phyloP scores from a whole-genome alignment of 2,888 invertebrate species.

The Hofmannophila pseudospretella region DNA sequence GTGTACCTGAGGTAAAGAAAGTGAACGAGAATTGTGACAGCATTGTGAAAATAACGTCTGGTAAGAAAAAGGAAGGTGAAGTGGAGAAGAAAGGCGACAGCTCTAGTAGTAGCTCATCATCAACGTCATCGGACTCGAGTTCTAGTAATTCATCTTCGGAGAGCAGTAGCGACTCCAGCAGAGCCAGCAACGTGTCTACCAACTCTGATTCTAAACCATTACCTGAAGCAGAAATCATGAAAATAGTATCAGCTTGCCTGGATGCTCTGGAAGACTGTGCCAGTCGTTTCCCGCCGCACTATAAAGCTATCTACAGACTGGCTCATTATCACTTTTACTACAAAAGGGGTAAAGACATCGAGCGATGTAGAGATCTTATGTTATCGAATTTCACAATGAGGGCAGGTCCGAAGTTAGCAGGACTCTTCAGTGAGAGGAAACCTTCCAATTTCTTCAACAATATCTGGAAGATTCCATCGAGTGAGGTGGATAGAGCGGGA shows the following conservation, averaged over 20 bases:
- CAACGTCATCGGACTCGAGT: constrained; percentile 73
- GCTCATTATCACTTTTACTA: constrained; percentile 90
- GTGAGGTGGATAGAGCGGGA: constrained; percentile 94
- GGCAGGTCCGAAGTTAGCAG: constrained; percentile 82
- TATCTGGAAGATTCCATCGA: constrained; percentile 93
- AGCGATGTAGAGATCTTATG: constrained; percentile 84
- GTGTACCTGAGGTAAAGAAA: constrained; percentile 12
- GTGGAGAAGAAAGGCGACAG: constrained; percentile 52
- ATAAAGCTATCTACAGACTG: constrained; percentile 93
- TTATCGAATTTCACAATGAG: constrained; percentile 83
- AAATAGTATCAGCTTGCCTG: constrained; percentile 82
- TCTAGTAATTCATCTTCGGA: constrained; percentile 76
- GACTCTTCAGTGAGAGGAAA: constrained; percentile 91
- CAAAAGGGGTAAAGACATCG: constrained; percentile 81
- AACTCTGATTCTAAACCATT: constrained; percentile 55
- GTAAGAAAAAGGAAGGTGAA: constrained; percentile 22
- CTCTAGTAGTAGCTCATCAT: constrained; percentile 57
- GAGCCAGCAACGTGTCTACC: constrained; percentile 73
- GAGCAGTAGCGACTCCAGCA: constrained; percentile 70
- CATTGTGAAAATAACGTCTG: constrained; percentile 14
- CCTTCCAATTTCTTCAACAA: constrained; percentile 94
- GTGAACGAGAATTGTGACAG: constrained; percentile 20
- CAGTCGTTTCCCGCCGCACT: constrained; percentile 91
- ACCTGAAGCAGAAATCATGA: constrained; percentile 74
- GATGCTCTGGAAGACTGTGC: constrained; percentile 91